Percentiles rank a stretch among this genome's conserved stretches.
phyloP scores from a whole-genome alignment of 1,140 invertebrate genomes.

The Caligus rogercresseyi region DNA sequence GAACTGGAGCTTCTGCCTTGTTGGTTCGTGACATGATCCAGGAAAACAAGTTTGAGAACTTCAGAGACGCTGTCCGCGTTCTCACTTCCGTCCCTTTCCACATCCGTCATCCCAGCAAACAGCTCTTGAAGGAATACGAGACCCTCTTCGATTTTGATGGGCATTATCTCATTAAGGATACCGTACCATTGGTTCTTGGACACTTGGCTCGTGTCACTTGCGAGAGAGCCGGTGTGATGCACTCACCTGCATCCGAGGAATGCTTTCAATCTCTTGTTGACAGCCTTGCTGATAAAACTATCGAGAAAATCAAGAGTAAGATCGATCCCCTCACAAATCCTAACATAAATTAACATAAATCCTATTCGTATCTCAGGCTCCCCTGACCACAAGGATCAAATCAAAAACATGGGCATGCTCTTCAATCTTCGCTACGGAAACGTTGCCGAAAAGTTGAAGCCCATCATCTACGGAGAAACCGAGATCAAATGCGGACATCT shows the following conservation, averaged over 20 bases:
- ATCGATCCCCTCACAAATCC: too few species aligned
- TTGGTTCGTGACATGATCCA: slow-evolving; percentile 2
- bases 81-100: slow-evolving; percentile 2
- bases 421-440: slow-evolving; percentile 2
- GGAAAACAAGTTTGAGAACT: slow-evolving; percentile 11
- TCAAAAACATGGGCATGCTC: neutral
- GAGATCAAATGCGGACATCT: neutral
- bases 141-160: neutral
- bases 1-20: slow-evolving; percentile 11
- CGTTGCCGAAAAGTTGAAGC: neutral
- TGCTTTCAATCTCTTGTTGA: neutral
- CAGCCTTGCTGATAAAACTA: neutral
- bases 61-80: neutral
- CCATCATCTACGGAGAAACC: neutral
- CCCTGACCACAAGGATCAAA: neutral
- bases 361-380: neutral
- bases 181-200: slow-evolving; percentile 12
- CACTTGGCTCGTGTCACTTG: slow-evolving; percentile 10
- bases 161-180: slow-evolving; percentile 1
- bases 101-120: slow-evolving; percentile 11
- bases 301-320: slow-evolving; percentile 2
- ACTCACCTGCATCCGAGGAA: neutral
- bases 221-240: neutral
- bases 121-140: slow-evolving; percentile 9
- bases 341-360: neutral